phyloP scores from a whole-genome alignment of 2,888 invertebrate genomes.

The Morpho helenor region DNA sequence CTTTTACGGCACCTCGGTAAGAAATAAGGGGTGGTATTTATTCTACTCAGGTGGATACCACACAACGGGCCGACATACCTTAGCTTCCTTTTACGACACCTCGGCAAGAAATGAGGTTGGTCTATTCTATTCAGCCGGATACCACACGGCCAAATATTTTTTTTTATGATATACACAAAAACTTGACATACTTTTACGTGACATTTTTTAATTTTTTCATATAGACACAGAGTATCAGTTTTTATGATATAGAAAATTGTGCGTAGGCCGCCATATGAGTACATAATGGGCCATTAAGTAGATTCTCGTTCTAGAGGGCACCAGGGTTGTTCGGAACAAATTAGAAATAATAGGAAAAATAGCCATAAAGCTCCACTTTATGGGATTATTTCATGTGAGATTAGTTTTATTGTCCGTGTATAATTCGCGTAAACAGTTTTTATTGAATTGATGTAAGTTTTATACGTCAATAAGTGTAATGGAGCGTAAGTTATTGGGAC shows the following conservation, averaged over 20 bases:
- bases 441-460: slow-evolving; percentile 8
- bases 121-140: no score
- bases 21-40: no score
- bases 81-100: no score
- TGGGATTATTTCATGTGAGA: slow-evolving; percentile 22
- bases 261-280: slow-evolving; percentile 19
- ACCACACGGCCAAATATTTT: no score
- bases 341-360: slow-evolving; percentile 27
- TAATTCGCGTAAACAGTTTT: slow-evolving; percentile 12
- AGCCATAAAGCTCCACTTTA: slow-evolving; percentile 24
- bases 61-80: no score
- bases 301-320: slow-evolving; percentile 12
- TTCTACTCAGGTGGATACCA: no score
- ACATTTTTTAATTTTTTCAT: neutral
- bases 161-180: no score
- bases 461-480: neutral
- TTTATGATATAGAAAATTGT: slow-evolving; percentile 18
- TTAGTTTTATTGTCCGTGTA: slow-evolving; percentile 25
- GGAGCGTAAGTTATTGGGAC: no score
- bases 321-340: slow-evolving; percentile 23
- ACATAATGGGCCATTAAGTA: slow-evolving; percentile 23
- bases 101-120: no score
- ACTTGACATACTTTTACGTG: no score
- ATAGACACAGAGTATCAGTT: slow-evolving; percentile 7
- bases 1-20: no score